A percentile compares a stretch with the other conserved stretches of the same genome.
Evolutionary conservation across 2,113 vertebrate species (phyloP).

Genomic region (Muntiacus reevesi): DNA sequence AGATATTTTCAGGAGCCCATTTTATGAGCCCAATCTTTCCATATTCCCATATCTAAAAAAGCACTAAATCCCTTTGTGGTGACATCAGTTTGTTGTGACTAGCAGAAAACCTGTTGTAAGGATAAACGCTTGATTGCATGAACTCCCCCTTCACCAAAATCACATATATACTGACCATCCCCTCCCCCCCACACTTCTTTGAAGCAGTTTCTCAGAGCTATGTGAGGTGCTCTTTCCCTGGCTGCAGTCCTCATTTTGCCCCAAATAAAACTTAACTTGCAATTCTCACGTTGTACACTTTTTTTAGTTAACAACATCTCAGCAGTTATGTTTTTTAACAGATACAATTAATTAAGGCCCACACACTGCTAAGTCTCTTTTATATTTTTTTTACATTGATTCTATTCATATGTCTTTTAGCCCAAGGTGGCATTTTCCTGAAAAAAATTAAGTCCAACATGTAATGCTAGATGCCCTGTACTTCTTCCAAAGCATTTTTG

Average conservation of each 20-base stretch:
- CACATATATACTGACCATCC: neutral
- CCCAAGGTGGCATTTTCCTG: neutral
- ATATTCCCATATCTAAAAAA: neutral
- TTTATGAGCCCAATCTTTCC: neutral
- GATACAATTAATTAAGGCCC: neutral
- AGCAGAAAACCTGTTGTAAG: neutral
- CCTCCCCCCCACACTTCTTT: accelerated
- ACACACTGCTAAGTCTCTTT: neutral
- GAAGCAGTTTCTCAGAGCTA: neutral
- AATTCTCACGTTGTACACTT: accelerated
- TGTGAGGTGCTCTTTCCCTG: neutral
- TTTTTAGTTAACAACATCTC: neutral
- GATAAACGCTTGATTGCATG: neutral
- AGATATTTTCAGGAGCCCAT: neutral
- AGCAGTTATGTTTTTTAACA: neutral
- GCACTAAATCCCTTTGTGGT: neutral
- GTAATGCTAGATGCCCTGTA: neutral
- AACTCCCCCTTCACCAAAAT: neutral
- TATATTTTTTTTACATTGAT: neutral
- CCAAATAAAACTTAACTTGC: neutral
- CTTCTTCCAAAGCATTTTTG: neutral
- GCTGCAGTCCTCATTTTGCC: neutral
- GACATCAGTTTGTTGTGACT: neutral
- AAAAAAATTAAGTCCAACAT: neutral
- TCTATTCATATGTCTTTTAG: neutral